These are phyloP conservation scores for Ammospiza caudacuta DNA, from an alignment of 2,113 vertebrate species.

Conservation along the genomic window DNA sequence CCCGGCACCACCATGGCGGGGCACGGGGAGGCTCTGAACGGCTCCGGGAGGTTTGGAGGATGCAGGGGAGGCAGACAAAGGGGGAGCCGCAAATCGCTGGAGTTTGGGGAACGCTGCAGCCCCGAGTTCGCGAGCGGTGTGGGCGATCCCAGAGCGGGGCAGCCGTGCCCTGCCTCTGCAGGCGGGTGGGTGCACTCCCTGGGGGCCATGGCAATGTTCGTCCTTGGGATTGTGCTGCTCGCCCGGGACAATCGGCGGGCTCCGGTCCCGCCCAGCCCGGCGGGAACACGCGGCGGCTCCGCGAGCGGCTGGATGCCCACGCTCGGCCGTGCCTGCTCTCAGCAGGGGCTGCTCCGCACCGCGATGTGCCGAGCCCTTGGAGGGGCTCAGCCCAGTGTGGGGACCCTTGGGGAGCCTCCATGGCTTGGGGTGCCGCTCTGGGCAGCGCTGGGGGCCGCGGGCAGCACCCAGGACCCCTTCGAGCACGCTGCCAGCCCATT, in stretches of 20 bases:
- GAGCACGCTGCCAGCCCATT: neutral
- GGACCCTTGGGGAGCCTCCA: neutral
- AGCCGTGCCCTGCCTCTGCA: neutral
- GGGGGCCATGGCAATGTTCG: neutral
- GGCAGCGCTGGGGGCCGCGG: neutral
- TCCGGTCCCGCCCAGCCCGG: neutral
- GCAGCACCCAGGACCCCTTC: neutral
- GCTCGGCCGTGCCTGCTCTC: neutral
- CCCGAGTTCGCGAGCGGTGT: rapidly evolving
- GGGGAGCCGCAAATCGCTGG: neutral
- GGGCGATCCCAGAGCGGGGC: rapidly evolving
- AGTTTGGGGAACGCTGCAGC: neutral
- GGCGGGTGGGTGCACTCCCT: rapidly evolving
- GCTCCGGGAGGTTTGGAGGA: neutral
- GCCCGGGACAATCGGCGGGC: neutral
- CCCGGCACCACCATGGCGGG: neutral
- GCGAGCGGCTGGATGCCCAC: neutral
- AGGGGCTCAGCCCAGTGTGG: rapidly evolving
- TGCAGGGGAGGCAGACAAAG: neutral
- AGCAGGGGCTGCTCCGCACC: neutral
- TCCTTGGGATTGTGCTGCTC: too few species aligned
- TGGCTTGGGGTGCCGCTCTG: neutral
- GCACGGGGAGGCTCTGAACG: neutral
- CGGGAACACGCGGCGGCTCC: neutral
- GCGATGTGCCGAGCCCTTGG: neutral